phyloP scores from a whole-genome alignment of 2,888 invertebrate genomes.

The Unio delphinus region DNA sequence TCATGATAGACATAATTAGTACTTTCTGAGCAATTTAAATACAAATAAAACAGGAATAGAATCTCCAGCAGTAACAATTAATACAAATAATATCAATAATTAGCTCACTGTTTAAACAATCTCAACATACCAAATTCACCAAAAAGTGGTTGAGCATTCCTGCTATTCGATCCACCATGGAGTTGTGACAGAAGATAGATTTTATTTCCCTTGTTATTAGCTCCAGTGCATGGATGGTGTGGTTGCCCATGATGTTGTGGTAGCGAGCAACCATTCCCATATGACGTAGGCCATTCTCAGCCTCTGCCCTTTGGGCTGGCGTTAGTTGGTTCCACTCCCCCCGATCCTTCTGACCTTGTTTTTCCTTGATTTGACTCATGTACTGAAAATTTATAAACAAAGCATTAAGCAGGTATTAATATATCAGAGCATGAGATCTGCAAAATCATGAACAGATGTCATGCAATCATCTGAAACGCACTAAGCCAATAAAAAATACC shows the following conservation, averaged over 20 bases:
- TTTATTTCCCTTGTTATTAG: conserved; percentile 64
- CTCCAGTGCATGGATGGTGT: conserved; percentile 88
- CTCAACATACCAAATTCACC: conserved; percentile 79
- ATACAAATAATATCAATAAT: not conserved
- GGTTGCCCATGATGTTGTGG: conserved; percentile 91
- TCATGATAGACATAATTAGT: too few species aligned
- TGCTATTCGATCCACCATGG: conserved; percentile 92
- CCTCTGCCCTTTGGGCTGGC: conserved; percentile 81
- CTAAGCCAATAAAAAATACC: too few species aligned
- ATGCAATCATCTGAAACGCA: too few species aligned
- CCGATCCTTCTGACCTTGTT: conserved; percentile 80
- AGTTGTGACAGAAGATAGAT: conserved; percentile 88
- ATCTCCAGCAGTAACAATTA: too few species aligned
- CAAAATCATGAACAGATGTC: too few species aligned
- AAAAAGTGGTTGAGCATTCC: conserved; percentile 97
- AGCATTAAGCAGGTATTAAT: not conserved
- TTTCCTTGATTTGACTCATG: conserved; percentile 88
- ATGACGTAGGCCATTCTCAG: conserved; percentile 72
- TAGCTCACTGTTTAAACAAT: too few species aligned
- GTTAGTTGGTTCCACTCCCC: conserved; percentile 84
- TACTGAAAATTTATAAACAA: conserved; percentile 45
- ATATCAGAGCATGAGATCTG: too few species aligned
- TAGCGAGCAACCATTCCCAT: conserved; percentile 87
- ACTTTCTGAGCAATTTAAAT: too few species aligned
- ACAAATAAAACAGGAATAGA: too few species aligned